Percentiles rank a stretch among this genome's conserved stretches.
Evolutionary conservation across 2,888 invertebrate genomes (phyloP).

Genomic region (Syritta pipiens): DNA sequence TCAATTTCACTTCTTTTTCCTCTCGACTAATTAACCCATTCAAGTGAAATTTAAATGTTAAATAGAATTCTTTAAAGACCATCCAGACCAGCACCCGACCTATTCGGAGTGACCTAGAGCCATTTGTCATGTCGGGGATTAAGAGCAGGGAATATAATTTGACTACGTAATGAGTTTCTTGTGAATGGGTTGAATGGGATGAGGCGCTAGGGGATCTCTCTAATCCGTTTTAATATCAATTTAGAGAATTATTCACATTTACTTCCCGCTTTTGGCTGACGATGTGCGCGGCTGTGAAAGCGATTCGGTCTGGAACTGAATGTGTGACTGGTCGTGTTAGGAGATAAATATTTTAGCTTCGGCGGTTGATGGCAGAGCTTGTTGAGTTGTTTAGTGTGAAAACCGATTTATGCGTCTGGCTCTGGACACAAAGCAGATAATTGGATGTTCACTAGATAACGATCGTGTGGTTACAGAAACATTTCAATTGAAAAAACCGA

Average conservation of each 20-base stretch:
- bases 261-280: too few relatives aligned
- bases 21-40: slow-evolving; percentile 14
- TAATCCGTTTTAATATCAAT: slow-evolving; percentile 9
- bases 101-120: not conserved
- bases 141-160: not conserved
- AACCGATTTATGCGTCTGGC: too few relatives aligned
- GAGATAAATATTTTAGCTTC: too few relatives aligned
- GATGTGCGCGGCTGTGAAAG: too few relatives aligned
- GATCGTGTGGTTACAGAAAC: too few relatives aligned
- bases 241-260: slow-evolving; percentile 12
- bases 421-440: too few relatives aligned
- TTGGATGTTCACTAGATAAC: too few relatives aligned
- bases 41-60: slow-evolving; percentile 12
- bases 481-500: too few relatives aligned
- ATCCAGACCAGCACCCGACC: too few relatives aligned
- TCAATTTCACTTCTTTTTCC: not conserved
- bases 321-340: too few relatives aligned
- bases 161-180: not conserved
- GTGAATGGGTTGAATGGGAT: slow-evolving; percentile 20
- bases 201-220: slow-evolving; percentile 1
- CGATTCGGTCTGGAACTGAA: not conserved
- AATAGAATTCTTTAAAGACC: not conserved
- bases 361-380: too few relatives aligned
- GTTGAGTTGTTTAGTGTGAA: too few relatives aligned
- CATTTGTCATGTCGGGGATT: not conserved